Percentiles rank a stretch among this genome's conserved stretches.
Evolutionary conservation across 2,113 vertebrate genomes (phyloP).

Genomic region (Mobula hypostoma): DNA sequence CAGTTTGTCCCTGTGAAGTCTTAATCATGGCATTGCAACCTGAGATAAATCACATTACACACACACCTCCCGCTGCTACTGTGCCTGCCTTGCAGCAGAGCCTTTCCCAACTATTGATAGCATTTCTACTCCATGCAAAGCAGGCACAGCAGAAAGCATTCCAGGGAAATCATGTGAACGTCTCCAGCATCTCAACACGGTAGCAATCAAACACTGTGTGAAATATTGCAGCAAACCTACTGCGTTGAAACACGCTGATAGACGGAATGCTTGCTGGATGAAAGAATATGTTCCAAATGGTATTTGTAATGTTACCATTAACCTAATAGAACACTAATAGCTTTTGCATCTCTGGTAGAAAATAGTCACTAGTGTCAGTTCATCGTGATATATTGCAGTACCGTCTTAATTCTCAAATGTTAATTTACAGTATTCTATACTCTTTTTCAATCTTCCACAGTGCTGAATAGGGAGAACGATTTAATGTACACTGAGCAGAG

Average conservation of each 20-base stretch:
- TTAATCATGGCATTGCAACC: slow-evolving; percentile 10
- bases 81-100: background rate
- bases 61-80: background rate
- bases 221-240: background rate
- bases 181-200: background rate
- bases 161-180: background rate
- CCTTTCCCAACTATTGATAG: slow-evolving; percentile 9
- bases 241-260: background rate
- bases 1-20: slow-evolving; percentile 17
- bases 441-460: background rate
- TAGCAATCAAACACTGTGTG: background rate
- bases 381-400: background rate
- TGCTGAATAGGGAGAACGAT: background rate
- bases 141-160: background rate
- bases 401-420: background rate
- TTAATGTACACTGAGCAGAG: background rate
- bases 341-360: background rate
- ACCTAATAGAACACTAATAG: background rate
- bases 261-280: background rate
- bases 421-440: background rate
- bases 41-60: background rate
- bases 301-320: background rate
- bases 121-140: background rate
- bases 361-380: background rate
- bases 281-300: background rate